Base-by-base conservation (phyloP, 2,113 vertebrate species). In the Rhinoderma darwinii region DNA sequence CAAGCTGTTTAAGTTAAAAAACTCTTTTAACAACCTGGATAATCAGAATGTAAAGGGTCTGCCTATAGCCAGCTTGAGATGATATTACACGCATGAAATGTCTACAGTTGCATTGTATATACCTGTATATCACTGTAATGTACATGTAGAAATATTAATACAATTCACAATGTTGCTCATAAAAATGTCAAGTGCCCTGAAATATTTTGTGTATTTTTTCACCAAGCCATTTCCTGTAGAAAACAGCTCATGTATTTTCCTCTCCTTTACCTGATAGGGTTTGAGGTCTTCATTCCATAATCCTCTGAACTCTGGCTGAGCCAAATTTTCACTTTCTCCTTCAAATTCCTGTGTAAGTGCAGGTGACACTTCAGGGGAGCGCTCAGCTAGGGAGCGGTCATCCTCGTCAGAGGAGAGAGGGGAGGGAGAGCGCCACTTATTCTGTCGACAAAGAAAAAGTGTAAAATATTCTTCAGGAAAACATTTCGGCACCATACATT, bases 281-380 rank as follows among this genome's bases (percentile, higher is more conserved):
- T 80, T 88, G 44, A 61, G 84, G 18, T 91, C 86, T 5, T 88
- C 90, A 32, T 89, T 89, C 97, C 96, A 97, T 7, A 97, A 94
- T 20, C 96, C 97, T 0, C 90, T 90, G 88, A 98, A 96, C 88
- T 98, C 97, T 0, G 97, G 96, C 89, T 95, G 89, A 0, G 90
- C 89, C 27, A 98, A 89, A 2, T 70, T 92, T 86, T 94, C 83
- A 0, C 88, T 51, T 0, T 9, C 44, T 74, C 88, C 77, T 25
- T 91, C 87, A 27, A 15, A 56, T 4, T 77, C 86, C 43, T 59
- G 44, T 25, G 25, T 22, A 30, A 27, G 1, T 14, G 70, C 74
- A 2, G 5, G 54, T 1, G 63, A 0, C 11, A 0, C 44, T 4
- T 2, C 5, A 77, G 83, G 91, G 89, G 54, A 47, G 0, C 0